phyloP scores from a whole-genome alignment of 2,113 vertebrate genomes.

The Sardina pilchardus region DNA sequence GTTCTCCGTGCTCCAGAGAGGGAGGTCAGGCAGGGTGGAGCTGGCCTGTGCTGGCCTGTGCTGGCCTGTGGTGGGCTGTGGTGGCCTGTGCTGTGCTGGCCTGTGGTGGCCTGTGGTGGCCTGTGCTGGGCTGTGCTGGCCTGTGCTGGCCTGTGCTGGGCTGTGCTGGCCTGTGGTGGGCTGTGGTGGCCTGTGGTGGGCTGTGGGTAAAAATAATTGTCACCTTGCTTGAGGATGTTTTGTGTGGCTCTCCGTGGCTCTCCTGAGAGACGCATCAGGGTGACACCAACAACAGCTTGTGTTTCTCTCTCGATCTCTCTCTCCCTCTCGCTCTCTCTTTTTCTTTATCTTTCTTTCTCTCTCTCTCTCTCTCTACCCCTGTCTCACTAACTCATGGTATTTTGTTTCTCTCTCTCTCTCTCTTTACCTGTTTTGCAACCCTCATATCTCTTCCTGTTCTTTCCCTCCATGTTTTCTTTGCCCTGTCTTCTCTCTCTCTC shows the following conservation, averaged over 20 bases:
- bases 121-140: no score
- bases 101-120: background rate
- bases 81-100: background rate
- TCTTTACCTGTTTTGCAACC: slow-evolving; percentile 13
- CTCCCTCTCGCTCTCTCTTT: slow-evolving; percentile 15
- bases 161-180: no score
- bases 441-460: background rate
- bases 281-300: slow-evolving; percentile 37
- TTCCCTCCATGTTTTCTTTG: background rate
- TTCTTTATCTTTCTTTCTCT: background rate
- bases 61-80: background rate
- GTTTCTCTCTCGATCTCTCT: slow-evolving; percentile 10
- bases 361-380: slow-evolving; percentile 33
- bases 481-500: background rate
- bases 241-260: slow-evolving; percentile 33
- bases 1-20: background rate
- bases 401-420: slow-evolving; percentile 24
- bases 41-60: background rate
- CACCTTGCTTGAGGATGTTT: slow-evolving; percentile 39
- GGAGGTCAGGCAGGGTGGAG: background rate
- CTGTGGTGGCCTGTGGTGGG: no score
- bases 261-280: background rate
- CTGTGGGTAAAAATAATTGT: slow-evolving; percentile 31
- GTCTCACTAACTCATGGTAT: background rate
- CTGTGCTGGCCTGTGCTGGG: background rate